A percentile compares a stretch with the other conserved stretches of the same genome.
Conservation (phyloP, 2,113 vertebrate genomes). For the Mastomys coucha region DNA sequence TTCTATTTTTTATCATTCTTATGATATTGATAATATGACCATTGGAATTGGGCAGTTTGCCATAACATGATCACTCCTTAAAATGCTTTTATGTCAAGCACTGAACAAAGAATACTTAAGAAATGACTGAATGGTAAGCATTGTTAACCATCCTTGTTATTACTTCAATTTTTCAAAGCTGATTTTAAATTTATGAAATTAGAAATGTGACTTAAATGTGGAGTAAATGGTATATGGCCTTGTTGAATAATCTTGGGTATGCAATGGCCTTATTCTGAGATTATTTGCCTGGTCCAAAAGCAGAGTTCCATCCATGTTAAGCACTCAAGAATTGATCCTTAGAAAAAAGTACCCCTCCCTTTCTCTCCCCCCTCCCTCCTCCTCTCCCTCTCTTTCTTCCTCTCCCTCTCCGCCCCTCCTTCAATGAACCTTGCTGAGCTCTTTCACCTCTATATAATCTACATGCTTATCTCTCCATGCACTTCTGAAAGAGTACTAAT, state of each 20-base stretch:
- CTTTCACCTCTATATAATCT: neutral
- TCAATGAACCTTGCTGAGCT: too few relatives aligned
- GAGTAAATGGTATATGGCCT: neutral
- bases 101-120: neutral
- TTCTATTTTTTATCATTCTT: neutral
- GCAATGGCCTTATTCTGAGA: neutral
- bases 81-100: neutral
- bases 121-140: neutral
- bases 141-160: neutral
- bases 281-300: neutral
- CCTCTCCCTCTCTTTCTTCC: too few relatives aligned
- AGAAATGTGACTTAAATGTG: neutral
- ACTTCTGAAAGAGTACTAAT: neutral
- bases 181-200: neutral
- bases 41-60: neutral
- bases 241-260: neutral
- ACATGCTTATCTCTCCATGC: neutral
- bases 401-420: neutral
- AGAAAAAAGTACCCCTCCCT: accelerated
- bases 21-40: neutral
- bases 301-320: neutral
- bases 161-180: neutral
- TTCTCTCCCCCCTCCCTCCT: too few relatives aligned
- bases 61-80: neutral
- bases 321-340: neutral